Conservation (phyloP, 2,113 vertebrate genomes). For the Phyllostomus discolor region DNA sequence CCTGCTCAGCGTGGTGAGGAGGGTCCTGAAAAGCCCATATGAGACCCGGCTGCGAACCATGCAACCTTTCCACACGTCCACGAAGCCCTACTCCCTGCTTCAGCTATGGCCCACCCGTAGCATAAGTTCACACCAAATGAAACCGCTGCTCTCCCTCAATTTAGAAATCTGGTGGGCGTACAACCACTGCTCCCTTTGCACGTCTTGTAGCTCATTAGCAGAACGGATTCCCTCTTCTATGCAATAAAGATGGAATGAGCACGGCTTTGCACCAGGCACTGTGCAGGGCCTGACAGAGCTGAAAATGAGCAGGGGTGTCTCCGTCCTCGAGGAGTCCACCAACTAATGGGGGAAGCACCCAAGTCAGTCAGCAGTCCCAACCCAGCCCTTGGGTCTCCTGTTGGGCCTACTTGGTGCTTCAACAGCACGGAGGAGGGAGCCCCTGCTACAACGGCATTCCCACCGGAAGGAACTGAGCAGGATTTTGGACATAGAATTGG, state of each 20-base stretch:
- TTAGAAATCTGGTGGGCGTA: not conserved
- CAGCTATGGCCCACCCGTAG: rapidly evolving
- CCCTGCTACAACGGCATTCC: rapidly evolving
- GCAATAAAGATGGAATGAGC: rapidly evolving
- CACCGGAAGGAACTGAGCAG: not conserved
- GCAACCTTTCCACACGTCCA: not conserved
- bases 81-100: too few species aligned
- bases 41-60: rapidly evolving
- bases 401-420: rapidly evolving
- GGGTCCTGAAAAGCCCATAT: rapidly evolving
- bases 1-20: not conserved
- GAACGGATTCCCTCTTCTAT: not conserved
- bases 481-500: not conserved
- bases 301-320: rapidly evolving
- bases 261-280: not conserved
- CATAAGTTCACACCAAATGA: rapidly evolving
- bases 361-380: not conserved
- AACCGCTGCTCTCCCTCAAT: not conserved
- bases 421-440: too few species aligned
- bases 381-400: not conserved
- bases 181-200: not conserved
- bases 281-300: not conserved
- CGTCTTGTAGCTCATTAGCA: rapidly evolving
- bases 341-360: not conserved
- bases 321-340: not conserved